A percentile compares a stretch with the other conserved stretches of the same genome.
These are phyloP conservation scores for Plumapathes pennacea DNA, from an alignment of 92 coral and sea anemone species.

Conservation along the genomic window DNA sequence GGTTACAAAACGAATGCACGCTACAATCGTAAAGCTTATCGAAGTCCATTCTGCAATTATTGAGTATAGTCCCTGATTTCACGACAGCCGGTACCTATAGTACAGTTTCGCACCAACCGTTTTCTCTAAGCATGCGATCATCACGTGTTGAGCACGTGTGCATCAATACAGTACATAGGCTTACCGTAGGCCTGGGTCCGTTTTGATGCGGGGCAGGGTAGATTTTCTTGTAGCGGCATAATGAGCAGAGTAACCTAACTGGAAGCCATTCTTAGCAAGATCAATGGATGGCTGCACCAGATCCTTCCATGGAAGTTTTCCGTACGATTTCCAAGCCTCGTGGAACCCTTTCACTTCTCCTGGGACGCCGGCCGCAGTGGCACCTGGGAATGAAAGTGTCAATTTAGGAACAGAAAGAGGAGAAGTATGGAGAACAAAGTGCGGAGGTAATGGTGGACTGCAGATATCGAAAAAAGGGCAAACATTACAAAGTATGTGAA, in stretches of 20 bases:
- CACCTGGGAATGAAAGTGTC: conserved; percentile 27
- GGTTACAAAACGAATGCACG: too few relatives aligned
- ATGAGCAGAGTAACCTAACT: conserved; percentile 33
- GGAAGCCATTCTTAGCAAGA: conserved; percentile 74
- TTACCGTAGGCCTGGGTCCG: conserved; percentile 78
- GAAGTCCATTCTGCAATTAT: too few relatives aligned
- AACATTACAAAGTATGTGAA: background rate
- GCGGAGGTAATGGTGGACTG: background rate
- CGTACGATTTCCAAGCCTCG: conserved; percentile 72
- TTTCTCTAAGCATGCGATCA: too few relatives aligned
- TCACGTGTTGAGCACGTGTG: too few relatives aligned
- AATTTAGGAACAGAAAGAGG: background rate
- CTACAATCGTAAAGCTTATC: too few relatives aligned
- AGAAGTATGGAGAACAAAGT: background rate
- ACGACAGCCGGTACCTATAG: too few relatives aligned
- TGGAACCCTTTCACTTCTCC: conserved; percentile 80
- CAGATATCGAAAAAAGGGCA: background rate
- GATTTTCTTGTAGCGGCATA: conserved; percentile 52
- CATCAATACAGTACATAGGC: background rate
- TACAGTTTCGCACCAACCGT: too few relatives aligned
- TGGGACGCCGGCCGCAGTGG: conserved; percentile 77
- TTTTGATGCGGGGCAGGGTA: conserved; percentile 13
- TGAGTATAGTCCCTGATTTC: too few relatives aligned
- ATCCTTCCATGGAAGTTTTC: conserved; percentile 78
- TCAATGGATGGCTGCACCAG: conserved; percentile 84